Percentiles rank a stretch among this genome's conserved stretches.
These are phyloP conservation scores for Melinaea menophilus DNA, from an alignment of 2,888 invertebrate genomes.

Conservation along the genomic window DNA sequence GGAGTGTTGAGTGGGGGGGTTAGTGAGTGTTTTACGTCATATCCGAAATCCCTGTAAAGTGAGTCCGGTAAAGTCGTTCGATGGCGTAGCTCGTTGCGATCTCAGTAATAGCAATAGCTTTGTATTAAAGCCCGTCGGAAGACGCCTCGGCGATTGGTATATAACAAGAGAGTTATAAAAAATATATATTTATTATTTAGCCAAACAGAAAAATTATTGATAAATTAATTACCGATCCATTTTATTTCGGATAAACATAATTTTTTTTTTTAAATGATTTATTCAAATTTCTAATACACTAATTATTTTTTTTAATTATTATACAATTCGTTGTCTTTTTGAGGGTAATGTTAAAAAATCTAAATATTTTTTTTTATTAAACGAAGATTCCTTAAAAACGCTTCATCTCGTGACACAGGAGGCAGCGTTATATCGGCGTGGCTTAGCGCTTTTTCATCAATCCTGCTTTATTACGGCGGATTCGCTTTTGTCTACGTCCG, in stretches of 20 bases:
- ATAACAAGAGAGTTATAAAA: constrained; percentile 42
- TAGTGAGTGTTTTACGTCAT: constrained; percentile 77
- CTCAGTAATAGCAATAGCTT: constrained; percentile 77
- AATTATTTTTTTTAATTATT: too few species aligned
- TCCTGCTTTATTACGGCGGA: constrained; percentile 78
- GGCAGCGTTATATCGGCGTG: constrained; percentile 71
- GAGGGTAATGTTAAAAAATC: too few species aligned
- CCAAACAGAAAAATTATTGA: too few species aligned
- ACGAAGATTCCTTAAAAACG: constrained; percentile 19
- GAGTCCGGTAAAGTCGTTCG: constrained; percentile 74
- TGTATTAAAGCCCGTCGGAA: constrained; percentile 73
- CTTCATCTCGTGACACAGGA: constrained; percentile 38
- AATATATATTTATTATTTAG: too few species aligned
- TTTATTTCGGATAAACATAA: too few species aligned
- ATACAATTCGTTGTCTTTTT: too few species aligned
- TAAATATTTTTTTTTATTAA: background rate
- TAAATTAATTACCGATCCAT: too few species aligned
- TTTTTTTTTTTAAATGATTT: too few species aligned
- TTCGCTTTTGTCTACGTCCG: constrained; percentile 74
- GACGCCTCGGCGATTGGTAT: constrained; percentile 63
- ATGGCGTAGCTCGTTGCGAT: constrained; percentile 67
- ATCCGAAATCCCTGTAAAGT: constrained; percentile 77
- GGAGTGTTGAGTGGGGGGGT: constrained; percentile 37
- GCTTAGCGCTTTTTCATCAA: constrained; percentile 81
- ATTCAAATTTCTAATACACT: too few species aligned